These are phyloP conservation scores for Drosophila mercatorum DNA, from an alignment of 2,888 invertebrate species.

Conservation along the genomic window DNA sequence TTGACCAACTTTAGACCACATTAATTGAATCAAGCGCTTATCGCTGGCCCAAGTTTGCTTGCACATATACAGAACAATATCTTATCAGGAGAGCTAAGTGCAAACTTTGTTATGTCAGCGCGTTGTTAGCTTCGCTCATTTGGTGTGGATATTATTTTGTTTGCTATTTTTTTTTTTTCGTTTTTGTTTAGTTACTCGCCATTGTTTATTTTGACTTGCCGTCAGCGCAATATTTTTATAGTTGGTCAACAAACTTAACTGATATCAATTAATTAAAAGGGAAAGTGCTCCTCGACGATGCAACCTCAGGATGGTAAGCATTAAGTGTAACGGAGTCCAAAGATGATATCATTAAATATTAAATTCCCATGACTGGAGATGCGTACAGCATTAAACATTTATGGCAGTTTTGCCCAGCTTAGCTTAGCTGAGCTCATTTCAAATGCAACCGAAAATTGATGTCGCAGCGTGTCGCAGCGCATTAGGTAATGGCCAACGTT, in stretches of 20 bases:
- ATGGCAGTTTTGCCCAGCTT: slow-evolving; percentile 31
- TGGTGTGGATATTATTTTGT: slow-evolving; percentile 19
- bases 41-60: slow-evolving; percentile 37
- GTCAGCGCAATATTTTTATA: slow-evolving; percentile 27
- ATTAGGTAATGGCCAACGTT: slow-evolving; percentile 72
- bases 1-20: slow-evolving; percentile 66
- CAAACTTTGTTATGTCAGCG: slow-evolving; percentile 61
- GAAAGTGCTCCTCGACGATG: slow-evolving; percentile 55
- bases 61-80: slow-evolving; percentile 41
- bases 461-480: slow-evolving; percentile 66
- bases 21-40: slow-evolving; percentile 62
- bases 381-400: slow-evolving; percentile 57
- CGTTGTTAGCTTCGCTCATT: slow-evolving; percentile 21
- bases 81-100: slow-evolving; percentile 60
- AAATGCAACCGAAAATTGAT: slow-evolving; percentile 79
- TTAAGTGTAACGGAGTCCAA: slow-evolving; percentile 9
- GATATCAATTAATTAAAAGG: slow-evolving; percentile 74
- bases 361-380: slow-evolving; percentile 47
- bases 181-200: slow-evolving; percentile 20
- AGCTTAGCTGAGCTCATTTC: slow-evolving; percentile 60
- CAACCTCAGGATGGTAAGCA: slow-evolving; percentile 11
- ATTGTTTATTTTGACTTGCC: slow-evolving; percentile 39
- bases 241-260: slow-evolving; percentile 50
- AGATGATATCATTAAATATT: slow-evolving; percentile 66
- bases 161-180: slow-evolving; percentile 18